Percentiles rank a stretch among this genome's conserved stretches.
Conservation (phyloP, 2,113 vertebrate species). For the Motacilla alba region DNA sequence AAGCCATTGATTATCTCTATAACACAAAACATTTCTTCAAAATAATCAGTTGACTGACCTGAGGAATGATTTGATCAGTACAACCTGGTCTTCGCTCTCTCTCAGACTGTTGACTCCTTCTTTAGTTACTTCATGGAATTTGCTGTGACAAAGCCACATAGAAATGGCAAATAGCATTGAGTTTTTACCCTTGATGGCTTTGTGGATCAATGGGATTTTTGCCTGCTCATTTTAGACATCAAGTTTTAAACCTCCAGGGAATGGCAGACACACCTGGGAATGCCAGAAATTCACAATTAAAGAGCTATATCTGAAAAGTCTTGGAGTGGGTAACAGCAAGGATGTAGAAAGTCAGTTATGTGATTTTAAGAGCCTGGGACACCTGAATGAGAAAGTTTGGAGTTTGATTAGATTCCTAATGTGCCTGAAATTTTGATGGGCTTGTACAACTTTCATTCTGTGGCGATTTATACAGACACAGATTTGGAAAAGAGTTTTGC, state of each 20-base stretch:
- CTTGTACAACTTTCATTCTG: neutral
- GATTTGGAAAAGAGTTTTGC: constrained; percentile 17
- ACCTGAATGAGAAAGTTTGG: neutral
- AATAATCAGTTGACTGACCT: neutral
- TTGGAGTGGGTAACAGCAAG: neutral
- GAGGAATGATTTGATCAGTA: neutral
- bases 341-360: neutral
- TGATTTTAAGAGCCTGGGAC: neutral
- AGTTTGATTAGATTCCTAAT: neutral
- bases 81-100: neutral
- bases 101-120: neutral
- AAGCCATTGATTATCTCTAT: neutral
- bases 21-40: neutral
- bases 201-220: neutral
- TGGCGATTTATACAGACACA: neutral
- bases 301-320: neutral
- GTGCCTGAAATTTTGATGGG: neutral
- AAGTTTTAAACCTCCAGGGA: neutral
- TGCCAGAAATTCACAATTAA: neutral
- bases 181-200: neutral
- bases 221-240: neutral
- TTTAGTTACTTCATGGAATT: neutral
- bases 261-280: neutral
- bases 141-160: neutral
- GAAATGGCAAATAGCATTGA: neutral